Evolutionary conservation across 2,888 invertebrate species (phyloP), one percentile per base, ranked within the genome.

Genomic region (Pollenia labialis): DNA sequence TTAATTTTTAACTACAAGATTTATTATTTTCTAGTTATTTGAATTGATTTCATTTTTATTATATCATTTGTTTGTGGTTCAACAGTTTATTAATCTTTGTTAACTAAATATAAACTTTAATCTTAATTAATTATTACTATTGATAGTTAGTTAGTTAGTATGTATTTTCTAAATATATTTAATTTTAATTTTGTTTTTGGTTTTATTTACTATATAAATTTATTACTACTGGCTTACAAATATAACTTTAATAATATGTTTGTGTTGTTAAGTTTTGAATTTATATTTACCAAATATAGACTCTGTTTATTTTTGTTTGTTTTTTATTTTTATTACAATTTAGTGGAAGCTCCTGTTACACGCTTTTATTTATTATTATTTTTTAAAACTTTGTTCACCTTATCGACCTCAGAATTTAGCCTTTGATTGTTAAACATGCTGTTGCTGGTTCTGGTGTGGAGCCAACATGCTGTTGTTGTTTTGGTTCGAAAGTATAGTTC

Each of bases 331-430:
- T 60, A 56, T 77, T 81, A 81, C 87, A 89, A 88, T 89, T 91
- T 90, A 92, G 89, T 92, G 92, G 92, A 92, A 92, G 92, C 92
- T 92, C 92, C 91, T 91, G 91, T 92, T 91, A 90, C 92, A 90
- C 90, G 90, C 90, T 90, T 89, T 87, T 77, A 71, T 81, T 84
- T 79, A 66, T 44, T 32, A 32, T 32, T 32, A 60, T 79, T 80
- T 74, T 80, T 79, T 68, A 66, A 71, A 44, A 42, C 18, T 72
- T 75, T 52, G 9, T 68, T 81, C 58, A 71, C 52, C 64, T 75
- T 60, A 56, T 44, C 14, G 18, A 32, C 42, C 69, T 50, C 69
- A 46, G 32, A 23, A 75, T 71, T 58, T 60, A 48, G 66, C 88
- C 89, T 72, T 77, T 87, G 50, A 69, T 77, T 85, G 54, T 56